Conservation (phyloP, 2,797 vertebrate species). For the Characodon lateralis region DNA sequence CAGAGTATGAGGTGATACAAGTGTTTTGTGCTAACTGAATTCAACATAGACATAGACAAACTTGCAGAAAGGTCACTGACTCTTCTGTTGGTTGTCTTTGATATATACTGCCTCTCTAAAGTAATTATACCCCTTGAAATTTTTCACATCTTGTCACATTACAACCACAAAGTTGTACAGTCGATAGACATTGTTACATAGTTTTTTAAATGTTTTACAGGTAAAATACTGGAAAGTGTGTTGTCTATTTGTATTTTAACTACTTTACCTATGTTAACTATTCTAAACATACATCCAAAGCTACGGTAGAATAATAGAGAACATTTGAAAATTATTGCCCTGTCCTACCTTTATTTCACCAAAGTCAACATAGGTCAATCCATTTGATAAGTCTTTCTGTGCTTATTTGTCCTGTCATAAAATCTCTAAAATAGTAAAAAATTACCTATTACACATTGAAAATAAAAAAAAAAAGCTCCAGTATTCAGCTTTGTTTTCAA, state of each 20-base stretch:
- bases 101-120: neutral
- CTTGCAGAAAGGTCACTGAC: neutral
- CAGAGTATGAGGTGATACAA: conserved; percentile 1
- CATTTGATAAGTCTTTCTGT: no score
- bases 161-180: neutral
- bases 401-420: no score
- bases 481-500: neutral
- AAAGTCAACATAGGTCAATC: neutral
- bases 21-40: neutral
- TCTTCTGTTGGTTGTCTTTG: neutral
- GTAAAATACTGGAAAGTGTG: neutral
- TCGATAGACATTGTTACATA: no score
- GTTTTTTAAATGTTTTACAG: neutral
- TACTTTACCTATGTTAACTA: no score
- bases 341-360: neutral
- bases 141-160: neutral
- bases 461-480: neutral
- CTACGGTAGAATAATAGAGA: neutral
- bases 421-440: no score
- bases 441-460: neutral
- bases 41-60: neutral
- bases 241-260: neutral
- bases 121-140: neutral
- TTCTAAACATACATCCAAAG: neutral
- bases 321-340: neutral